Conservation (phyloP, 2,888 invertebrate genomes). For the Acrocyrtus sp. region DNA sequence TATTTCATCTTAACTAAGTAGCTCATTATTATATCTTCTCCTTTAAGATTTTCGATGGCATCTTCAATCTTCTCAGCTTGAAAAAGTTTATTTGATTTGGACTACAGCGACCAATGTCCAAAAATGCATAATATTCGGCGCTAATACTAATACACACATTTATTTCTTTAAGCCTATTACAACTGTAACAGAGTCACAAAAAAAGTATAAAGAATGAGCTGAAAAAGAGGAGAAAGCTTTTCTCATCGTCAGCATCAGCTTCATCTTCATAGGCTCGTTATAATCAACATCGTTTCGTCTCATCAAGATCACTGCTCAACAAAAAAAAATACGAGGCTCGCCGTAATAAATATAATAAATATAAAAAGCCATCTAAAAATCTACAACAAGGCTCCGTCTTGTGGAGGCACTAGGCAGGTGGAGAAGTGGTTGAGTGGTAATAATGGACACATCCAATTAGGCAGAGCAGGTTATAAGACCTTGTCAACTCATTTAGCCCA, state of each 20-base stretch:
- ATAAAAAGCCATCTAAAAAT: no score
- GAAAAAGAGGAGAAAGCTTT: slow-evolving; percentile 8
- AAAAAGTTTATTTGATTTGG: no score
- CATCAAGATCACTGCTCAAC: slow-evolving; percentile 31
- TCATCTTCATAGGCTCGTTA: slow-evolving; percentile 24
- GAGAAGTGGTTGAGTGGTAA: slow-evolving; percentile 40
- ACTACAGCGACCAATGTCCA: no score
- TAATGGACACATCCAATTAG: slow-evolving; percentile 63
- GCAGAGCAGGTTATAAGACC: slow-evolving; percentile 60
- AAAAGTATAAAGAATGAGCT: no score
- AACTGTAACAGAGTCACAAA: slow-evolving; percentile 12
- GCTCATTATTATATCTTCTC: no score
- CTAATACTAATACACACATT: neutral
- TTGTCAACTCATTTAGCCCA: slow-evolving; percentile 62
- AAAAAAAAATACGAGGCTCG: slow-evolving; percentile 1
- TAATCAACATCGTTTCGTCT: slow-evolving; percentile 29
- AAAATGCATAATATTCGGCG: slow-evolving; percentile 20
- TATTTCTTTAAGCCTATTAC: neutral
- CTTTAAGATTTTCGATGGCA: no score
- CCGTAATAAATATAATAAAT: neutral
- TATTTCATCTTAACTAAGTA: no score
- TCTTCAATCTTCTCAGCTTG: no score
- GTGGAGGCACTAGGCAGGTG: slow-evolving; percentile 47
- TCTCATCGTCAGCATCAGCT: slow-evolving; percentile 15
- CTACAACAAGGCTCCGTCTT: no score